Conservation (phyloP, 2,797 vertebrate species). For the Falco concolor region DNA sequence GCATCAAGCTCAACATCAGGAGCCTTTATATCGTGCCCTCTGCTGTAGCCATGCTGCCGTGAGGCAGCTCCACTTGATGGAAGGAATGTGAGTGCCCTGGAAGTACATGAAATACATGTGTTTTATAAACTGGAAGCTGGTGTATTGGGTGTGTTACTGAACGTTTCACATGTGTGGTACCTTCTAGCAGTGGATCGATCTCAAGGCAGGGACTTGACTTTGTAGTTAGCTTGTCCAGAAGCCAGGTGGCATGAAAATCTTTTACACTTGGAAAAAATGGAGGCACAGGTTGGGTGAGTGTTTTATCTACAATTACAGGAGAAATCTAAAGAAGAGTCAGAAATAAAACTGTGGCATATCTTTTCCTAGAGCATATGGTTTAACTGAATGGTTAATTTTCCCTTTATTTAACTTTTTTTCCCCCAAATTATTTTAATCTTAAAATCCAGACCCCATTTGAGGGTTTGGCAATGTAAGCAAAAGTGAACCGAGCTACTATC, state of each 20-base stretch:
- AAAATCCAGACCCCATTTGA: background rate
- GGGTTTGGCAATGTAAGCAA: background rate
- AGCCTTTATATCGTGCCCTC: background rate
- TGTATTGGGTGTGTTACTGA: background rate
- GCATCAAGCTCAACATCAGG: background rate
- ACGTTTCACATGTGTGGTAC: fast-evolving
- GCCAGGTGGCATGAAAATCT: background rate
- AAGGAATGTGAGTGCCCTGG: background rate
- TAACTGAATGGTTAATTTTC: background rate
- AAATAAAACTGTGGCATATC: background rate
- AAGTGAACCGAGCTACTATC: background rate
- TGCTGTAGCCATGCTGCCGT: background rate
- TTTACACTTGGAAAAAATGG: background rate
- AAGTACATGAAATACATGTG: background rate
- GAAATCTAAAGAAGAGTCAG: background rate
- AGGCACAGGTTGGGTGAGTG: background rate
- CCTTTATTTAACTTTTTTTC: background rate
- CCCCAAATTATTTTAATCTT: background rate
- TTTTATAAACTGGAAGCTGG: background rate
- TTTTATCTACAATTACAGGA: background rate
- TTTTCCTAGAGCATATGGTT: background rate
- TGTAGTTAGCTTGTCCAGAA: background rate
- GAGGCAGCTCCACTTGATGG: background rate
- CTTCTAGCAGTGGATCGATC: background rate
- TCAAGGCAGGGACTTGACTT: background rate